Conservation (phyloP, 2,113 vertebrate genomes). For the Sus scrofa region DNA sequence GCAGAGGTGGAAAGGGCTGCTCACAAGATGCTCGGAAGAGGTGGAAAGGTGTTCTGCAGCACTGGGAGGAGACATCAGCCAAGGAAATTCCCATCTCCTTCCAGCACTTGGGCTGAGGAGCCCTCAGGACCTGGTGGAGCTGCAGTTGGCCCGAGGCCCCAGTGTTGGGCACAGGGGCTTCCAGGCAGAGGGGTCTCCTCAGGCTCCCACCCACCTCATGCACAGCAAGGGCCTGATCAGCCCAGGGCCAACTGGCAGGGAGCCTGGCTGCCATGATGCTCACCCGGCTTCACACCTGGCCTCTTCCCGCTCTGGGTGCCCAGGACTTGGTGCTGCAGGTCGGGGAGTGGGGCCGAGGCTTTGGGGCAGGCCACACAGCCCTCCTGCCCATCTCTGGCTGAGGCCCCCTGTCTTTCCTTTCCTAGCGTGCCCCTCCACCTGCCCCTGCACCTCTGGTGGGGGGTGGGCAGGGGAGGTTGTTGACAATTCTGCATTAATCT, state of each 20-base stretch:
- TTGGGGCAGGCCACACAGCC: not conserved
- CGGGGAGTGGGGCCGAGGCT: not conserved
- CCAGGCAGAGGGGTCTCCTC: not conserved
- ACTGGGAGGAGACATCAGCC: not conserved
- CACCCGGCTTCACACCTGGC: rapidly evolving
- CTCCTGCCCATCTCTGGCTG: not conserved
- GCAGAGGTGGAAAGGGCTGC: constrained; percentile 8
- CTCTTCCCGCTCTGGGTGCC: not conserved
- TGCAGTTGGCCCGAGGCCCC: too few relatives aligned
- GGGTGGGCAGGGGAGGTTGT: constrained; percentile 74
- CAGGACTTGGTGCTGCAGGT: not conserved
- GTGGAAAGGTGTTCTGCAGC: not conserved
- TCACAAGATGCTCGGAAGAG: too few relatives aligned
- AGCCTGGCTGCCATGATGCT: not conserved
- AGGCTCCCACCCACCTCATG: too few relatives aligned
- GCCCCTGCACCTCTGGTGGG: not conserved
- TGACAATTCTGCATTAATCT: constrained; percentile 91
- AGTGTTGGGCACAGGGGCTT: not conserved
- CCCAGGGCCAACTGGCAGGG: too few relatives aligned
- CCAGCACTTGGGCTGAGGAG: not conserved
- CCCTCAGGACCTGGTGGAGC: not conserved
- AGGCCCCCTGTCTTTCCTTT: constrained; percentile 64
- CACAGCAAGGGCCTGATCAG: not conserved
- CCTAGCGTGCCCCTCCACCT: not conserved
- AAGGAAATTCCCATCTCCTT: not conserved